Percentiles rank a stretch among this genome's conserved stretches.
phyloP scores from a whole-genome alignment of 2,888 invertebrate species.

The Microchrysa polita region DNA sequence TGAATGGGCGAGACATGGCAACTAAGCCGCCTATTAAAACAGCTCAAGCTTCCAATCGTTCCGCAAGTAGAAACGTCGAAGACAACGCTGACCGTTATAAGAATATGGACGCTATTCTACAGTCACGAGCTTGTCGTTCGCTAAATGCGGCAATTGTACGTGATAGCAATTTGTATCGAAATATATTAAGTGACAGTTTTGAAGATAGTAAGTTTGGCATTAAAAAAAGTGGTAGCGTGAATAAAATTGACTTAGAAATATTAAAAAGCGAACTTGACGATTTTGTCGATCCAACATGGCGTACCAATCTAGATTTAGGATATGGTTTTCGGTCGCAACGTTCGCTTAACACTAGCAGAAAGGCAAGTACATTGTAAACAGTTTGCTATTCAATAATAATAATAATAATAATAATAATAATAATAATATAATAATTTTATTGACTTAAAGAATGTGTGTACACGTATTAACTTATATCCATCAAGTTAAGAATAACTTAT shows the following conservation, averaged over 20 bases:
- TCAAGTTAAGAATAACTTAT: too few species aligned
- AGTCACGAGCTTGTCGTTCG: constrained; percentile 47
- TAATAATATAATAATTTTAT: too few species aligned
- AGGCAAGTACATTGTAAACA: constrained; percentile 46
- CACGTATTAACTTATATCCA: too few species aligned
- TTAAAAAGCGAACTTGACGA: constrained; percentile 52
- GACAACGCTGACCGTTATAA: constrained; percentile 18
- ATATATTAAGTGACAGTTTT: constrained; percentile 49
- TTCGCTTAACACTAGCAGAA: constrained; percentile 42
- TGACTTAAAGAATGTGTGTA: too few species aligned
- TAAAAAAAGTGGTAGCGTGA: constrained; percentile 51
- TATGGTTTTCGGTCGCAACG: constrained; percentile 50
- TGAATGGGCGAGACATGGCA: constrained; percentile 33
- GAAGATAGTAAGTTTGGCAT: constrained; percentile 51
- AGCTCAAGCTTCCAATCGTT: background rate
- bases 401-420: too few species aligned
- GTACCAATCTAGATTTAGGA: constrained; percentile 45
- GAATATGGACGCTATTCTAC: constrained; percentile 36
- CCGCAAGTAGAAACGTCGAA: constrained; percentile 13
- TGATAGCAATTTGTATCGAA: constrained; percentile 49
- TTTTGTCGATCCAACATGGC: constrained; percentile 51
- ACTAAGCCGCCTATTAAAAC: constrained; percentile 19
- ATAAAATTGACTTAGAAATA: constrained; percentile 52
- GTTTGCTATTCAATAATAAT: background rate
- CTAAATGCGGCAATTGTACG: constrained; percentile 49